phyloP scores from a whole-genome alignment of 2,888 invertebrate species.

The Biston stratarius region DNA sequence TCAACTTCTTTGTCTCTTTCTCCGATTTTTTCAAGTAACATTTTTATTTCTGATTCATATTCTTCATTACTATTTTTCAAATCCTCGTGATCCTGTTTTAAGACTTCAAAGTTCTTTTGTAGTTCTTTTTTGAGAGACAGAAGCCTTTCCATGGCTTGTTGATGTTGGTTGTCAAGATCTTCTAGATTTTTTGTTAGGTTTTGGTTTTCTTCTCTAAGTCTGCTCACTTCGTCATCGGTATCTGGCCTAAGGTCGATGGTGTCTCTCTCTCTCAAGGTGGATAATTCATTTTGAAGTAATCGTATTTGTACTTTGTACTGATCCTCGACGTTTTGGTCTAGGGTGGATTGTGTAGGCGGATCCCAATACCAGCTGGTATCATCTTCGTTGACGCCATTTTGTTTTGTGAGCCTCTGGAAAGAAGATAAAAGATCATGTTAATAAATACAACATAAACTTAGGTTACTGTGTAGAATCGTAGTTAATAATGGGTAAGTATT shows the following conservation, averaged over 20 bases:
- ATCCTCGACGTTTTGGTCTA: slow-evolving; percentile 57
- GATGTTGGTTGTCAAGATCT: slow-evolving; percentile 91
- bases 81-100: slow-evolving; percentile 81
- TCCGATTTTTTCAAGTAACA: slow-evolving; percentile 72
- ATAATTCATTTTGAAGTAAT: slow-evolving; percentile 72
- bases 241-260: slow-evolving; percentile 59
- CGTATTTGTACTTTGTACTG: slow-evolving; percentile 72
- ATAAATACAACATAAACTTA: not conserved
- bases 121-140: slow-evolving; percentile 83
- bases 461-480: not conserved
- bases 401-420: slow-evolving; percentile 77
- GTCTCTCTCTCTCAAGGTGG: slow-evolving; percentile 71
- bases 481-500: not conserved
- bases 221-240: slow-evolving; percentile 74
- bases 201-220: slow-evolving; percentile 86
- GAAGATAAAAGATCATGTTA: slow-evolving; percentile 47
- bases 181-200: slow-evolving; percentile 87
- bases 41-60: slow-evolving; percentile 75
- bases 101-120: slow-evolving; percentile 80
- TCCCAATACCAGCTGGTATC: slow-evolving; percentile 86
- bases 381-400: slow-evolving; percentile 80
- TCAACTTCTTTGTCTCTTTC: slow-evolving; percentile 78
- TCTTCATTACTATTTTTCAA: slow-evolving; percentile 77
- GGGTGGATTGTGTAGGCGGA: slow-evolving; percentile 65
- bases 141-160: slow-evolving; percentile 88